phyloP scores from a whole-genome alignment of 2,113 vertebrate genomes.

The Nibea coibor region DNA sequence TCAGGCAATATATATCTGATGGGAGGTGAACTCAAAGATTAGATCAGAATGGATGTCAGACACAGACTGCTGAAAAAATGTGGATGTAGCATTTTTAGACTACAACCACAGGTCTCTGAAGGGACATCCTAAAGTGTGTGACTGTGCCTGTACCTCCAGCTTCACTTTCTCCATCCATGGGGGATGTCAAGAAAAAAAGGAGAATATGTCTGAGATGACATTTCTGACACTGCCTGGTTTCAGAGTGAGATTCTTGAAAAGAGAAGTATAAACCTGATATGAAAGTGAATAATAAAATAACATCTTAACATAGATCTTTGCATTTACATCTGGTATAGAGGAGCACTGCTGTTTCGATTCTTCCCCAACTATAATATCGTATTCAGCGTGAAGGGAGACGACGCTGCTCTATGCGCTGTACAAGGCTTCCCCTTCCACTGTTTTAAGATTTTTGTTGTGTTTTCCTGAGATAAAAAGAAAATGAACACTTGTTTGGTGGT shows the following conservation, averaged over 20 bases:
- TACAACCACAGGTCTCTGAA: background rate
- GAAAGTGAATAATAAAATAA: background rate
- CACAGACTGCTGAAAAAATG: slow-evolving; percentile 13
- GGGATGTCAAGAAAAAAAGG: background rate
- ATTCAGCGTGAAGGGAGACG: background rate
- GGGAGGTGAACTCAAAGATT: slow-evolving; percentile 18
- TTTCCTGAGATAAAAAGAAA: background rate
- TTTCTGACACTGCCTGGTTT: background rate
- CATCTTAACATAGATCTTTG: background rate
- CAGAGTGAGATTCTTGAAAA: background rate
- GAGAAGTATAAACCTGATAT: background rate
- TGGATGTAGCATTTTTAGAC: slow-evolving; percentile 15
- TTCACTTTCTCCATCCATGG: background rate
- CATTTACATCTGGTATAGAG: background rate
- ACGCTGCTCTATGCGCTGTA: background rate
- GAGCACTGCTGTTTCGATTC: background rate
- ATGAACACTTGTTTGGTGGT: background rate
- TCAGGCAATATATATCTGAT: background rate
- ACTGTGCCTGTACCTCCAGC: background rate
- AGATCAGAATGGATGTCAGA: slow-evolving; percentile 12
- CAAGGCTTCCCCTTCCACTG: background rate
- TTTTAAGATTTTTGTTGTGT: background rate
- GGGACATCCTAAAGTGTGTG: background rate
- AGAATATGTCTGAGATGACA: background rate
- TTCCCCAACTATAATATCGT: background rate